Evolutionary conservation across 2,113 vertebrate species (phyloP), one percentile per base, ranked within the genome.

Genomic region (Hylia prasina): DNA sequence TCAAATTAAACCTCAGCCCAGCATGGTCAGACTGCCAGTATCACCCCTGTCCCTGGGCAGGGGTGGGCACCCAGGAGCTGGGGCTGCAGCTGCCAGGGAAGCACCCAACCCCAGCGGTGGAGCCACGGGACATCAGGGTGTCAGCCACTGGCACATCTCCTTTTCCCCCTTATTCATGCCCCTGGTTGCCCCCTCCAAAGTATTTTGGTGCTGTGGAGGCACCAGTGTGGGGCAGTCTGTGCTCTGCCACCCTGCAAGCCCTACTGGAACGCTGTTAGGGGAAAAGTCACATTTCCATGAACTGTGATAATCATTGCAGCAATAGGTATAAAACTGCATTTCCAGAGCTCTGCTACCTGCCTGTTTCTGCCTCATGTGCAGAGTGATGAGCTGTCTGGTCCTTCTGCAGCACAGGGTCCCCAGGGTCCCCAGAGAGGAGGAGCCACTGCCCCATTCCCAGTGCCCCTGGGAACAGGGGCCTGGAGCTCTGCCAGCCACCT

Each of bases 1-100:
- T 69, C 93, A 91, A 80, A 94, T 93, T 70, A 94, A 82, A 94
- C 42, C 92, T 85, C 79, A 73, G 30, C 82, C 81, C 89, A 63
- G 94, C 94, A 48, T 40, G 9, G 2, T 21, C 45, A 78, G 60
- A 33, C 47, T 91, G 85, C 45, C 40, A 20, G 1, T 1, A 9
- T 11, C 79, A 47, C 40, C 3, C 19, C n/a, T 40, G 21, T 15
- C 53, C 78, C 78, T 35, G 70, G 70, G 47, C 47, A 42, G 13
- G 27, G 20, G 5, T 39, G 77, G 33, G 60, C 45, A 18, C 39
- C 45, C 1, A 1, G 39, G 86, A 21, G 33, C 58, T 37, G 63
- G 22, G 56, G 44, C 42, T 78, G 53, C 39, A 50, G 89, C 61
- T n/a, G 50, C 28, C 7, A 6, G 44, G 3, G 50, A 54, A 42